These are phyloP conservation scores for Xerus inauris DNA, from an alignment of 2,113 vertebrate species.

Conservation along the genomic window DNA sequence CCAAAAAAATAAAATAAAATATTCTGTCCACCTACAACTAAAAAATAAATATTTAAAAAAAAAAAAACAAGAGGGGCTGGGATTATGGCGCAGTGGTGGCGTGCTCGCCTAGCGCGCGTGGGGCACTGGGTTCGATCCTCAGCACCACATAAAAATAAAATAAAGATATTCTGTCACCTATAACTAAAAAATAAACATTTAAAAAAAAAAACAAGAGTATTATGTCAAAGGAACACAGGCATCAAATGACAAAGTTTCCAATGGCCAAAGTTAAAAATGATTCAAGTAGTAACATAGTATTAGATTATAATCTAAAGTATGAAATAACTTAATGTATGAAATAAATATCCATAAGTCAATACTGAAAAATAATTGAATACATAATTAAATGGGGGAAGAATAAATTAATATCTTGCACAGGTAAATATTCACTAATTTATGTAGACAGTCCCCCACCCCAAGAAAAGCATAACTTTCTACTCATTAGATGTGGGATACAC, in stretches of 20 bases:
- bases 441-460: not conserved
- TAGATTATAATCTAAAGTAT: not conserved
- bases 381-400: not conserved
- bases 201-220: no score
- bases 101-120: no score
- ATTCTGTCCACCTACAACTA: no score
- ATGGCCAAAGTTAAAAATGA: not conserved
- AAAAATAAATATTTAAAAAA: no score
- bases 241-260: not conserved
- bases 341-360: not conserved
- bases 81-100: no score
- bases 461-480: not conserved
- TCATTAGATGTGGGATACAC: not conserved
- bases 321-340: no score
- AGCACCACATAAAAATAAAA: no score
- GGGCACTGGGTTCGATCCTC: no score
- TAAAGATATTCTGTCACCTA: no score
- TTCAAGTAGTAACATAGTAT: not conserved
- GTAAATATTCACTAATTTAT: not conserved
- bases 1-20: no score
- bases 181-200: no score
- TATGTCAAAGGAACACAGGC: not conserved
- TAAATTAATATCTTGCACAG: not conserved
- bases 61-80: no score
- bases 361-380: not conserved